Base-by-base conservation (phyloP, 2,797 vertebrate genomes). In the Falco peregrinus region DNA sequence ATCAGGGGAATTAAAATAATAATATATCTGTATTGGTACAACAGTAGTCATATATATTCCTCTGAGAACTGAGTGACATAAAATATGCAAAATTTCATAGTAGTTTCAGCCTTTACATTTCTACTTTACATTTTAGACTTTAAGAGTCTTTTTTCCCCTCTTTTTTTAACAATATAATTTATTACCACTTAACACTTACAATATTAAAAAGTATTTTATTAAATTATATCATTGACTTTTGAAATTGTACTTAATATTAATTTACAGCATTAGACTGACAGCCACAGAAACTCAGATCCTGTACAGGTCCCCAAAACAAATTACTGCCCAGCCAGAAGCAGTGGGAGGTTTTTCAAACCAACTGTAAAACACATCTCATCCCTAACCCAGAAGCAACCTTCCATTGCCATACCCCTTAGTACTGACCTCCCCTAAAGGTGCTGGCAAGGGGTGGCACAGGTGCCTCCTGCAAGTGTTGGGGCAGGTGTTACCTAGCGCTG, bases 1-100 rank as follows among this genome's bases (percentile, higher is more conserved):
- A 82, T 84, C 81, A 89, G 74, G 89, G 51, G 31, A 93, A 96
- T 96, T 92, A 87, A 94, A 93, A 88, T 73, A 90, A 81, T 84
- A 68, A 51, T 76, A 76, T 47, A 54, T 75, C 43, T 88, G 67
- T 91, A 26, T 86, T 90, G 67, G 76, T 68, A 92, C n/a, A 87
- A 61, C 10, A 79, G 54, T 54, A 78, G 54, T 76, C 51, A 82
- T 35, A 81, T 21, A 76, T 50, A 91, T 54, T 89, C 31, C 35
- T 28, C 43, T 74, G 50, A 93, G 61, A 78, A 74, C 3, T 31
- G 10, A 84, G 16, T 65, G 13, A 35, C 71, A 76, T 65, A 78
- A 82, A 91, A 87, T 35, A 79, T 8, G 26, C 24, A 92, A 48
- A 47, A 79, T 73, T 65, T 61, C 35, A 5, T 60, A 83, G n/a